phyloP scores from a whole-genome alignment of 2,797 vertebrate species.

The Enteromius treurensis region DNA sequence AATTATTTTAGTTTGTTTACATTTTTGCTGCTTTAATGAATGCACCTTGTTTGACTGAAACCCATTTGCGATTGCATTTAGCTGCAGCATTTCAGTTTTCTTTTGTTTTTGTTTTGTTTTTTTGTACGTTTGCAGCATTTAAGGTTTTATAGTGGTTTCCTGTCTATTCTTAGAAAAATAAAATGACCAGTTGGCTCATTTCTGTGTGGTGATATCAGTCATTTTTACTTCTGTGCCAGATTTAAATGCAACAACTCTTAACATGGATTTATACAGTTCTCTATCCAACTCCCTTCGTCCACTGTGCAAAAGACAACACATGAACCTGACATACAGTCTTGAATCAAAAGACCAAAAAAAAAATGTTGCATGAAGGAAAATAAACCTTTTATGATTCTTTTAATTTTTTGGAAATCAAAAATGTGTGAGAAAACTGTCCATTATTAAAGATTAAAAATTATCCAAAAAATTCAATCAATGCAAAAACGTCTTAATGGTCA shows the following conservation, averaged over 20 bases:
- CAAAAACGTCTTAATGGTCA: background rate
- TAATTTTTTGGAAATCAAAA: background rate
- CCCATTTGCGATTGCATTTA: slow-evolving; percentile 48
- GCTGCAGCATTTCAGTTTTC: slow-evolving; percentile 31
- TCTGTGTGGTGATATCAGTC: background rate
- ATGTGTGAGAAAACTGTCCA: background rate
- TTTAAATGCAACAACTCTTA: background rate
- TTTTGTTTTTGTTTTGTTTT: too few species aligned
- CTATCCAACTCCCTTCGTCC: background rate
- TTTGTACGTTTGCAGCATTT: slow-evolving; percentile 49
- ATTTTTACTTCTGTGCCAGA: background rate
- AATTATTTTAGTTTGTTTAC: slow-evolving; percentile 49
- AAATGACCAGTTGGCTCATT: slow-evolving; percentile 34
- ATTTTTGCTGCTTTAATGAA: slow-evolving; percentile 19
- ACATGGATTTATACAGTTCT: background rate
- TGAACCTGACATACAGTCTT: background rate
- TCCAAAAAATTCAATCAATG: background rate
- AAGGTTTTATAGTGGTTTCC: slow-evolving; percentile 54
- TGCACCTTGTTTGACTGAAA: slow-evolving; percentile 59
- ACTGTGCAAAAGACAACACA: background rate
- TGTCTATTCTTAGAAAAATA: slow-evolving; percentile 57
- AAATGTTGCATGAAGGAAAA: background rate
- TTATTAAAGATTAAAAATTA: background rate
- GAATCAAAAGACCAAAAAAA: background rate
- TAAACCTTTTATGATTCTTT: background rate